phyloP scores from a whole-genome alignment of 2,888 invertebrate genomes.

The Hyposoter dolosus region DNA sequence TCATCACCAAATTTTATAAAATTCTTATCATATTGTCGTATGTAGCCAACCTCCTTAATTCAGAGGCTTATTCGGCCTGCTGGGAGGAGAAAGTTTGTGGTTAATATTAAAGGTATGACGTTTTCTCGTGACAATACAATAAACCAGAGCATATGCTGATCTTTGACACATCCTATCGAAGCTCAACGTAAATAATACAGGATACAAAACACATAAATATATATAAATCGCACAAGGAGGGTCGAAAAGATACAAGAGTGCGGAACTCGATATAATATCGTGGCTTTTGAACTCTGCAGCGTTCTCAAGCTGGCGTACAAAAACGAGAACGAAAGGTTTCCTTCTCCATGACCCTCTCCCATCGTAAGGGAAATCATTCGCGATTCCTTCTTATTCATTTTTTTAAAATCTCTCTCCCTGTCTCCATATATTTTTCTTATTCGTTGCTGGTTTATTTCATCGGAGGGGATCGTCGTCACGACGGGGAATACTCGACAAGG shows the following conservation, averaged over 20 bases:
- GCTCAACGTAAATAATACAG: neutral
- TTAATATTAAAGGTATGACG: slow-evolving; percentile 50
- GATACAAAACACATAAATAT: neutral
- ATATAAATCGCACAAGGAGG: neutral
- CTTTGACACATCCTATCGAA: slow-evolving; percentile 34
- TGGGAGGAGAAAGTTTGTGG: slow-evolving; percentile 45
- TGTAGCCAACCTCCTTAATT: too few species aligned
- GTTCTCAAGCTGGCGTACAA: slow-evolving; percentile 31
- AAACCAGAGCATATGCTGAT: slow-evolving; percentile 49
- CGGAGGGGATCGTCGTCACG: slow-evolving; percentile 59
- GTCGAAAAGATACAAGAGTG: neutral
- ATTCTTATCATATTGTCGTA: too few species aligned
- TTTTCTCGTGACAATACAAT: slow-evolving; percentile 54
- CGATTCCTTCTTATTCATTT: slow-evolving; percentile 13
- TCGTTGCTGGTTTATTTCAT: slow-evolving; percentile 3
- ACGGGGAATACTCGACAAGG: slow-evolving; percentile 38
- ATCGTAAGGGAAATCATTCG: slow-evolving; percentile 44
- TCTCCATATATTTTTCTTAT: neutral
- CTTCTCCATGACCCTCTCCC: slow-evolving; percentile 54
- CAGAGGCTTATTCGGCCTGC: neutral
- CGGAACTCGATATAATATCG: slow-evolving; percentile 8
- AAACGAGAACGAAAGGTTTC: slow-evolving; percentile 40
- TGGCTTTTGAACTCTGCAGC: slow-evolving; percentile 47
- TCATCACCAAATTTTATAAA: too few species aligned
- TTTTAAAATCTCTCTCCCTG: neutral